Percentiles rank a stretch among this genome's conserved stretches.
These are phyloP conservation scores for Enteromius argenteus DNA, from an alignment of 2,797 vertebrate genomes.

Conservation along the genomic window DNA sequence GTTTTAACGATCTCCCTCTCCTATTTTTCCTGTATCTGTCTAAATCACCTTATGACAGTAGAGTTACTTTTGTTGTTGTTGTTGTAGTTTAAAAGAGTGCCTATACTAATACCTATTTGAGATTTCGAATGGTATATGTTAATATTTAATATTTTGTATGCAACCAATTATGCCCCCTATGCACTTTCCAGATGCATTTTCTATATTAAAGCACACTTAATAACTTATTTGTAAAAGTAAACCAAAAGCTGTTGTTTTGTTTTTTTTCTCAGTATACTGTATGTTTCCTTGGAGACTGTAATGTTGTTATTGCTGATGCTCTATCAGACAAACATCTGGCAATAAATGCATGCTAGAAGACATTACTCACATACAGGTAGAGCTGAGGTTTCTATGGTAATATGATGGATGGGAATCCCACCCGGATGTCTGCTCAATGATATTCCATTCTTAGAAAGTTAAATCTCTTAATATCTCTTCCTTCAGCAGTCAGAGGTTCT, in stretches of 20 bases:
- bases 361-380: background rate
- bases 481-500: background rate
- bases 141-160: background rate
- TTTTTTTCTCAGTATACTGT: background rate
- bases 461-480: background rate
- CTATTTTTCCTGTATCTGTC: background rate
- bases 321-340: background rate
- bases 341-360: background rate
- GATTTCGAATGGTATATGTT: background rate
- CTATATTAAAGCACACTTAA: background rate
- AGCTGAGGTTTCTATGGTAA: slow-evolving; percentile 7
- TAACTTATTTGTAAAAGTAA: background rate
- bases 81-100: background rate
- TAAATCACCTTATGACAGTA: background rate
- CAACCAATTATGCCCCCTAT: background rate
- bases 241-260: background rate
- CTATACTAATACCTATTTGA: background rate
- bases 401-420: slow-evolving; percentile 7
- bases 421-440: background rate
- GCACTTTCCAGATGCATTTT: background rate
- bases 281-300: background rate
- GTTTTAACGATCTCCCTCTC: background rate
- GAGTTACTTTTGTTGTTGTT: background rate
- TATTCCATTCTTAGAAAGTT: background rate
- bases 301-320: background rate